Percentiles rank a stretch among this genome's conserved stretches.
These are phyloP conservation scores for Linhomoeus sp. DNA, from an alignment of 2,888 invertebrate species.

Conservation along the genomic window DNA sequence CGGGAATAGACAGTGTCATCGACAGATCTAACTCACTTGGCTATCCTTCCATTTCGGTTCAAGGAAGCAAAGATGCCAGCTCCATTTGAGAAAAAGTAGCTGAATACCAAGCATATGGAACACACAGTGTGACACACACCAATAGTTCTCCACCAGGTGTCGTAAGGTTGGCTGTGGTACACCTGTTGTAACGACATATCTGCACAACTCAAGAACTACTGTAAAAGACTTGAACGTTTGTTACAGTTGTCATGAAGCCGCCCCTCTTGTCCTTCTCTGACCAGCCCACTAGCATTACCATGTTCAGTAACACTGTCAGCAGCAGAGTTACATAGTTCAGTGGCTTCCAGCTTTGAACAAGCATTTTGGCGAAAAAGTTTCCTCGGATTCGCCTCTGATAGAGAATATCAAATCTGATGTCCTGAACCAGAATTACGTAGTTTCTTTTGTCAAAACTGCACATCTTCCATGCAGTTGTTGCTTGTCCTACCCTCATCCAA, in stretches of 20 bases:
- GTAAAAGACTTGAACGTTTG: too few relatives aligned
- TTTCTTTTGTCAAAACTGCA: background rate
- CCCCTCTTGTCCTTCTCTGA: too few relatives aligned
- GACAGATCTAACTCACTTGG: too few relatives aligned
- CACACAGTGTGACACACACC: too few relatives aligned
- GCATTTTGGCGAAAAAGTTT: conserved; percentile 19
- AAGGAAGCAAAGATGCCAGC: conserved; percentile 1
- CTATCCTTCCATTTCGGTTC: background rate
- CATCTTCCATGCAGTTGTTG: background rate
- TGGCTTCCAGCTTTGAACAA: conserved; percentile 26
- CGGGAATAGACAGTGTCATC: too few relatives aligned
- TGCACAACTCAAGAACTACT: too few relatives aligned
- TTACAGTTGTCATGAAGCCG: too few relatives aligned
- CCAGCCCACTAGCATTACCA: too few relatives aligned
- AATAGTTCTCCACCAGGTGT: too few relatives aligned
- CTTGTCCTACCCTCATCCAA: conserved; percentile 15
- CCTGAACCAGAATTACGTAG: background rate
- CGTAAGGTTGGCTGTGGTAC: too few relatives aligned
- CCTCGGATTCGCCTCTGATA: conserved; percentile 25
- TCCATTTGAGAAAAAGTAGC: conserved; percentile 25
- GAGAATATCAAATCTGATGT: conserved; percentile 22
- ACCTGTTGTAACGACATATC: too few relatives aligned
- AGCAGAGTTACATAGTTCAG: conserved; percentile 22
- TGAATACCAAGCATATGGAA: conserved; percentile 6
- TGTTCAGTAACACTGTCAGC: too few relatives aligned